Evolutionary conservation across 2,797 vertebrate genomes (phyloP), one percentile per base, ranked within the genome.

Genomic region (Aulostomus chinensis): DNA sequence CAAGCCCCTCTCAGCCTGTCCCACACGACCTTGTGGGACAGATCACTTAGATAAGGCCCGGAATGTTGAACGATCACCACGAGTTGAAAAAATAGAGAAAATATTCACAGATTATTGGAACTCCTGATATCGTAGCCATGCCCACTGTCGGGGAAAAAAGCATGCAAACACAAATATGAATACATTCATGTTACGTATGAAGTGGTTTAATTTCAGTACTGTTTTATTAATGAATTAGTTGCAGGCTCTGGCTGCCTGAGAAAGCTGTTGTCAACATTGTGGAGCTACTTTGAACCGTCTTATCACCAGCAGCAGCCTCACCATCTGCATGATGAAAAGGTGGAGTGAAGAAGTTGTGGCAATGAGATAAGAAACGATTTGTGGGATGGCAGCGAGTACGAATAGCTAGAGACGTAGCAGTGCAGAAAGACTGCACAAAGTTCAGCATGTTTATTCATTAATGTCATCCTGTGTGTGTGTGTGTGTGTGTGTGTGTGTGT

Each of bases 401-500:
- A 7, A n/a, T n/a, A 8, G 35, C 22, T 48, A 31, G 42, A 52
- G 34, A 60, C 32, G 47, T 14, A 17, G 49, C 38, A 25, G 16
- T 22, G 49, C 50, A 51, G 57, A 59, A 40, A 60, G 33, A 29
- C 11, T 9, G 35, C 61, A 37, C 55, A 58, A 30, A 49, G 40
- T 59, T 67, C 32, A 28, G 41, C 62, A 45, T 75, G 70, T 80
- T 75, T 76, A 71, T 64, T 75, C 68, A 64, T 66, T 65, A 45
- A 31, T 28, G 55, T 32, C 36, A 3, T 24, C 10, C 9, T 3
- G 45, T 30, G 34, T 7, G 26, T 22, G 22, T 26, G n/a, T 8
- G 28, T 21, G 15, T 40, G 33, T 51, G 10, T 7, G 28, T 25
- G 20, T 40, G 38, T 55, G 7, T 43, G 16, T 33, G 13, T 56